A percentile compares a stretch with the other conserved stretches of the same genome.
These are phyloP conservation scores for Larimichthys crocea DNA, from an alignment of 2,113 vertebrate genomes.

Conservation along the genomic window DNA sequence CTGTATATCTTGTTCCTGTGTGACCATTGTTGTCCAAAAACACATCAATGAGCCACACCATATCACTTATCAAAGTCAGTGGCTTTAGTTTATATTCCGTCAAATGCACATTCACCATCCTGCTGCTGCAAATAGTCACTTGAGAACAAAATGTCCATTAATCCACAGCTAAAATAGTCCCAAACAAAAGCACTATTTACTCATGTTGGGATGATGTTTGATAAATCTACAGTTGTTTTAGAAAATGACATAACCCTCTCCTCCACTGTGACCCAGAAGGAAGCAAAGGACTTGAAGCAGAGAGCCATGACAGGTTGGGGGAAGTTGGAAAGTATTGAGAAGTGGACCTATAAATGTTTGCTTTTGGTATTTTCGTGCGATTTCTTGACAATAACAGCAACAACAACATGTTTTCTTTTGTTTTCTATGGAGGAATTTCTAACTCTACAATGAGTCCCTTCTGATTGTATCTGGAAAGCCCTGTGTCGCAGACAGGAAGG, in stretches of 20 bases:
- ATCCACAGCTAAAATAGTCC: background rate
- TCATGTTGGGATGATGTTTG: background rate
- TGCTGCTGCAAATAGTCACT: too few species aligned
- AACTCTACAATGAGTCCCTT: background rate
- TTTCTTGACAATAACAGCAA: background rate
- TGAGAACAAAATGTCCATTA: background rate
- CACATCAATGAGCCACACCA: too few species aligned
- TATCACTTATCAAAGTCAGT: too few species aligned
- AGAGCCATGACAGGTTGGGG: background rate
- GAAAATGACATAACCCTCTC: background rate
- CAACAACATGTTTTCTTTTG: background rate
- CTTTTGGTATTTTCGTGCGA: background rate
- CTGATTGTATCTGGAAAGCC: constrained; percentile 10
- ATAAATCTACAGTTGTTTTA: background rate
- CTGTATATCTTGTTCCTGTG: too few species aligned
- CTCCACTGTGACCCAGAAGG: background rate
- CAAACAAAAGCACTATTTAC: background rate
- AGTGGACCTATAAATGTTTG: background rate
- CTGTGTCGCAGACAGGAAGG: background rate
- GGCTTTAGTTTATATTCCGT: background rate
- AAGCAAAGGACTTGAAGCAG: background rate
- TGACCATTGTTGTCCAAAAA: too few species aligned
- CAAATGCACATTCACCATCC: background rate
- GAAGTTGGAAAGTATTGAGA: background rate
- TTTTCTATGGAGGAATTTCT: background rate